phyloP scores from a whole-genome alignment of 2,797 vertebrate genomes.

The Sebastes taczanowskii region DNA sequence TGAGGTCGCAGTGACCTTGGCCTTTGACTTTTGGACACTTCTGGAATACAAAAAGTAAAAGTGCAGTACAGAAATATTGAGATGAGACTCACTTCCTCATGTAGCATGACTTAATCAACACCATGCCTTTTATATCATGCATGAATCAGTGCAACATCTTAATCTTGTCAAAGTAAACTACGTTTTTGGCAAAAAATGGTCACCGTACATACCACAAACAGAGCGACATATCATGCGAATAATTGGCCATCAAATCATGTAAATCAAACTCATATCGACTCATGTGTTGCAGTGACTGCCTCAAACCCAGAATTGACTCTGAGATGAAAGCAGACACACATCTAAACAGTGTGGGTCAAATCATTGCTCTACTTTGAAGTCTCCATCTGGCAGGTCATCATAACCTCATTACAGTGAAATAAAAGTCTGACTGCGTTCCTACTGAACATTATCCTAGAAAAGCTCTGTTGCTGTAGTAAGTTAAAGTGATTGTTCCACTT shows the following conservation, averaged over 20 bases:
- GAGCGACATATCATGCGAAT: neutral
- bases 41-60: neutral
- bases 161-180: neutral
- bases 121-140: neutral
- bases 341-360: neutral
- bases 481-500: neutral
- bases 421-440: neutral
- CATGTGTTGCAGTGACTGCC: neutral
- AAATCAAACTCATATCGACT: neutral
- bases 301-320: neutral
- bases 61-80: neutral
- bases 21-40: too few relatives aligned
- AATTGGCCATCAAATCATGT: neutral
- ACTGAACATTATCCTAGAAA: neutral
- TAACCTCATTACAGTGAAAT: neutral
- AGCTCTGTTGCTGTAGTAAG: neutral
- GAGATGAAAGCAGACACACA: neutral
- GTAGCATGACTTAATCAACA: neutral
- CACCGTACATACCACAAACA: neutral
- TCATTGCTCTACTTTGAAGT: neutral
- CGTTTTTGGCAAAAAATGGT: neutral
- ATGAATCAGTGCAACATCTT: neutral
- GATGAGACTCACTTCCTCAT: neutral
- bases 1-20: too few relatives aligned
- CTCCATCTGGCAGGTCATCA: neutral